These are phyloP conservation scores for Hydractinia echinata DNA, from an alignment of 30 jellyfish, hydroid and myxozoan species.

Conservation along the genomic window DNA sequence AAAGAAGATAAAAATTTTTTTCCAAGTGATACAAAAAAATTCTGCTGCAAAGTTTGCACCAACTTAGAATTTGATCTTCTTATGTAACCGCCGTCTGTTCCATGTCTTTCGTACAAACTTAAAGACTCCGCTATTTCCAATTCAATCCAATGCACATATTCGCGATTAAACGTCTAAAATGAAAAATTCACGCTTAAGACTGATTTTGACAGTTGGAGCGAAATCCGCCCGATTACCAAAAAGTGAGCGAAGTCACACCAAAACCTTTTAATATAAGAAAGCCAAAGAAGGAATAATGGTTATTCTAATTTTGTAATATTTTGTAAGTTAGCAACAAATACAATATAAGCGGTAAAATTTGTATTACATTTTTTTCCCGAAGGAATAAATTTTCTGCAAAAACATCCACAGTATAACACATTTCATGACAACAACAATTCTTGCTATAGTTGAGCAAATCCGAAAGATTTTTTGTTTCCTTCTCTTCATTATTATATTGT, in stretches of 20 bases:
- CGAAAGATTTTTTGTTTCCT: neutral
- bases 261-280: too few relatives aligned
- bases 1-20: neutral
- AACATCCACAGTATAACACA: too few relatives aligned
- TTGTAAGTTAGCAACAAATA: too few relatives aligned
- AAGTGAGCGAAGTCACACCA: too few relatives aligned
- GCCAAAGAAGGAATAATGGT: too few relatives aligned
- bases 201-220: neutral
- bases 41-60: neutral
- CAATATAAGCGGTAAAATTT: too few relatives aligned
- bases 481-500: neutral
- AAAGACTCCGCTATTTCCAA: slow-evolving; percentile 79
- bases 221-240: too few relatives aligned
- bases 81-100: slow-evolving; percentile 68
- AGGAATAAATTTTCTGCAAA: too few relatives aligned
- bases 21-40: neutral
- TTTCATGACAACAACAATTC: too few relatives aligned
- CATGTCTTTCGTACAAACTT: slow-evolving; percentile 57
- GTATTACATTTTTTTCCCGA: too few relatives aligned
- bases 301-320: too few relatives aligned
- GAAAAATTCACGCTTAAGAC: neutral
- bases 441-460: too few relatives aligned
- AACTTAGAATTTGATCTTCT: slow-evolving; percentile 63
- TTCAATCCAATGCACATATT: slow-evolving; percentile 91
- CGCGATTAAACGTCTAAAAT: slow-evolving; percentile 53